Evolutionary conservation across 2,113 vertebrate species (phyloP), one percentile per base, ranked within the genome.

Genomic region (Mungos mungo): DNA sequence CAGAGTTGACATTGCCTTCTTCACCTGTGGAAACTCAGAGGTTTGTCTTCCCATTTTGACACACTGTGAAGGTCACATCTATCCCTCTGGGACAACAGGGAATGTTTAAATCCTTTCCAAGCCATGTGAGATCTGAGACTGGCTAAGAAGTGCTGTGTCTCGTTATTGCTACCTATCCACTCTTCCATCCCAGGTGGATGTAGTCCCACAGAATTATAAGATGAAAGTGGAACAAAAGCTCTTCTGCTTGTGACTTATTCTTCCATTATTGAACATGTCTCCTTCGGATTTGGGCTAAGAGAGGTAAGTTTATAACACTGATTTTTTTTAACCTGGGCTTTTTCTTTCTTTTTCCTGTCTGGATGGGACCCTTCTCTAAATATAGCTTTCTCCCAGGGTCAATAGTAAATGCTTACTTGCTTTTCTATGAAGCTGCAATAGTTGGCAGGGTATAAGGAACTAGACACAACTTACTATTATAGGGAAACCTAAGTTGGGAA

Each of bases 201-300:
- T 85, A 33, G 85, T 89, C 25, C 71, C 66, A 63, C 29, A 77
- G 38, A 94, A 89, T 57, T 92, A 68, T 84, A 68, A 91, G 71
- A 27, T 82, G 82, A 89, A 84, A 85, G 27, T 79, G 15, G 25
- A 79, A 66, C 52, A 66, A 82, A 91, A 81, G 7, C 5, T n/a
- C 31, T 33, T 83, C 83, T 92, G n/a, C 45, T 91, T 50, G 21
- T 94, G 50, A 96, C 21, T 85, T 89, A 94, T 27, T 89, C 72
- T 60, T 85, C 54, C 14, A 76, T n/a, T 93, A 90, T 69, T 33
- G 19, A 89, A 89, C 19, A 52, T 94, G 16, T 63, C 16, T 91
- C 35, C 65, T 94, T 84, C 8, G 19, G n/a, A 89, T 57, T 93
- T 91, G 69, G 71, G 14, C 47, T 60, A 54, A 89, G 21, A 68